These are phyloP conservation scores for Scophthalmus maximus DNA, from an alignment of 2,113 vertebrate species.

Conservation along the genomic window DNA sequence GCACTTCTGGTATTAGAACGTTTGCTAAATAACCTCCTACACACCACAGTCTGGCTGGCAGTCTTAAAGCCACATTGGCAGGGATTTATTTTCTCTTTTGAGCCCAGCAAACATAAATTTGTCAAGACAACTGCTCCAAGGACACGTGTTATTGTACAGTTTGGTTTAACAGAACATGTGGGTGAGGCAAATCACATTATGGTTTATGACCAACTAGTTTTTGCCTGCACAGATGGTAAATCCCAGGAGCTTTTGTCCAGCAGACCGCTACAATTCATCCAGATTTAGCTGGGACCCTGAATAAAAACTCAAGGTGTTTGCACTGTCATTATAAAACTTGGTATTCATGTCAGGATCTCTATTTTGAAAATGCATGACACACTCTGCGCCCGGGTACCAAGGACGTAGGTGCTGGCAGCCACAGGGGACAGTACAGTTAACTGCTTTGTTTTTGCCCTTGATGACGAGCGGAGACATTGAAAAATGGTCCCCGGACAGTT, in stretches of 20 bases:
- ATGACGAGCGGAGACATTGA: constrained; percentile 50
- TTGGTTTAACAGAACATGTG: constrained; percentile 23
- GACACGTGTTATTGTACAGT: neutral
- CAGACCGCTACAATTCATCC: constrained; percentile 17
- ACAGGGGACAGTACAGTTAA: constrained; percentile 69
- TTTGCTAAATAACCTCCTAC: constrained; percentile 35
- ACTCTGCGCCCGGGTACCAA: constrained; percentile 61
- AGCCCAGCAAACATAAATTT: constrained; percentile 22
- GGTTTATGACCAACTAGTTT: constrained; percentile 18
- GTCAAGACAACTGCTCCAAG: neutral
- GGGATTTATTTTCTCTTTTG: constrained; percentile 23
- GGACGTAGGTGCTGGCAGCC: constrained; percentile 72
- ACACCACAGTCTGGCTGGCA: constrained; percentile 8
- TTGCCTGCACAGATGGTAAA: neutral
- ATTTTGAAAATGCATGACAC: constrained; percentile 76
- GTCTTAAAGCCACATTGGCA: constrained; percentile 10
- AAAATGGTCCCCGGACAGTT: constrained; percentile 8
- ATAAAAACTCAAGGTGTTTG: constrained; percentile 64
- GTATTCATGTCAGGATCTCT: constrained; percentile 73
- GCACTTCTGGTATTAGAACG: constrained; percentile 19
- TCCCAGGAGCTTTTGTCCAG: constrained; percentile 3
- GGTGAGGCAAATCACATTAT: constrained; percentile 14
- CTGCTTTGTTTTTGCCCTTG: constrained; percentile 71
- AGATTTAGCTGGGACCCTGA: constrained; percentile 31
- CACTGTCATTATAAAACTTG: constrained; percentile 67